These are phyloP conservation scores for Hydropotes inermis DNA, from an alignment of 2,113 vertebrate genomes.

Conservation along the genomic window DNA sequence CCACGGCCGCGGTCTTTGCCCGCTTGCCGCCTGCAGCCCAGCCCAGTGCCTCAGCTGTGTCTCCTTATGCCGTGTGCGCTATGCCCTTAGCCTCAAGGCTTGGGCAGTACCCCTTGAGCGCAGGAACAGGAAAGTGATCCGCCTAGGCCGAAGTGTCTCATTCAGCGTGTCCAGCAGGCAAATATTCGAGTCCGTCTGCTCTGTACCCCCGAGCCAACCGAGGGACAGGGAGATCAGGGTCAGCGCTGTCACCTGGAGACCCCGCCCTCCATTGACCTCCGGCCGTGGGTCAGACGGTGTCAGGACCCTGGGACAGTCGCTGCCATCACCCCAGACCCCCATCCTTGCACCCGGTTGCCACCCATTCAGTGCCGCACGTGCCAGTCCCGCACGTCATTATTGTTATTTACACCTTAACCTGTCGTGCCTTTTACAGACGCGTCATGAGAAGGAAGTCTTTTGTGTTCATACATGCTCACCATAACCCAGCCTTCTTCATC, in stretches of 20 bases:
- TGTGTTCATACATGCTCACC: background rate
- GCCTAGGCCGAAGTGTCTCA: too few relatives aligned
- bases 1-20: rapidly evolving
- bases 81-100: background rate
- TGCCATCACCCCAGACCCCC: background rate
- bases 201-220: background rate
- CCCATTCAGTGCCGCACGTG: background rate
- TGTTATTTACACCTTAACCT: background rate
- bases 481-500: background rate
- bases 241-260: background rate
- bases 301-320: background rate
- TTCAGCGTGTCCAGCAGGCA: background rate
- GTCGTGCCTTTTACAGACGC: background rate
- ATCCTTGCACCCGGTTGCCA: background rate
- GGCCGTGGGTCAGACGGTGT: background rate
- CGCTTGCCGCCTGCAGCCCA: background rate
- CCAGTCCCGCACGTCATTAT: background rate
- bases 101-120: background rate
- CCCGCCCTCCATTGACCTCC: background rate
- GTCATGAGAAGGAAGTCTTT: background rate
- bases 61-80: rapidly evolving
- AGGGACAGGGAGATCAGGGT: background rate
- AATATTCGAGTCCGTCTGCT: background rate
- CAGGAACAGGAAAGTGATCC: background rate
- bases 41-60: background rate